phyloP scores from a whole-genome alignment of 2,888 invertebrate genomes.

The Agriopis aurantiaria region DNA sequence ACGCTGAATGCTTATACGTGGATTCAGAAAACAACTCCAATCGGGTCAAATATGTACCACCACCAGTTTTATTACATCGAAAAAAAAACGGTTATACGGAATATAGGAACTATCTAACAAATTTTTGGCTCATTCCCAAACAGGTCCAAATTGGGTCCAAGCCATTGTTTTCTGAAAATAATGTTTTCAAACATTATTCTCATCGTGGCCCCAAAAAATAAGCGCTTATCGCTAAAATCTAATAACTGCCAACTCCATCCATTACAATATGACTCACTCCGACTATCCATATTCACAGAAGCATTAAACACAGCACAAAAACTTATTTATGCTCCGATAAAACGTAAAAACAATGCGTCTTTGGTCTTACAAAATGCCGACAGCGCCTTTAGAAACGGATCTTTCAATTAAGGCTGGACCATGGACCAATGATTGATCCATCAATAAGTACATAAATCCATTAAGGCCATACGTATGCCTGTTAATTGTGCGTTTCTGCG shows the following conservation, averaged over 20 bases:
- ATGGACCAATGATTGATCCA: conserved; percentile 81
- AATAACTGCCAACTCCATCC: conserved; percentile 6
- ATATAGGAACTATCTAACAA: too few relatives aligned
- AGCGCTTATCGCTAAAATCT: conserved; percentile 11
- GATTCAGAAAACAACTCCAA: neutral
- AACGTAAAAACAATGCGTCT: conserved; percentile 38
- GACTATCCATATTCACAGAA: conserved; percentile 29
- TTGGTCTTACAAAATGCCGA: conserved; percentile 41
- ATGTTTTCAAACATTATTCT: too few relatives aligned
- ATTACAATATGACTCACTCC: conserved; percentile 15
- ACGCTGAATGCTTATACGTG: neutral
- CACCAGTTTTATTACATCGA: too few relatives aligned
- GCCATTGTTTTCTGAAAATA: too few relatives aligned
- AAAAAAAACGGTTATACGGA: too few relatives aligned
- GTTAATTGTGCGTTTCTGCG: conserved; percentile 81
- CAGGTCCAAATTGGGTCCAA: too few relatives aligned
- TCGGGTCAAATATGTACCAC: neutral
- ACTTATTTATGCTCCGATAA: conserved; percentile 25
- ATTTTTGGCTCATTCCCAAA: too few relatives aligned
- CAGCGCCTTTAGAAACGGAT: conserved; percentile 63
- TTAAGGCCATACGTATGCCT: conserved; percentile 76
- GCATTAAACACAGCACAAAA: conserved; percentile 33
- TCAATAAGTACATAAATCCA: conserved; percentile 85
- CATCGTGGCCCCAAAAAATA: too few relatives aligned
- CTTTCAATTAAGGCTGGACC: conserved; percentile 74